Evolutionary conservation across 2,113 vertebrate genomes (phyloP).

Genomic region (Malurus alboscapulatus): DNA sequence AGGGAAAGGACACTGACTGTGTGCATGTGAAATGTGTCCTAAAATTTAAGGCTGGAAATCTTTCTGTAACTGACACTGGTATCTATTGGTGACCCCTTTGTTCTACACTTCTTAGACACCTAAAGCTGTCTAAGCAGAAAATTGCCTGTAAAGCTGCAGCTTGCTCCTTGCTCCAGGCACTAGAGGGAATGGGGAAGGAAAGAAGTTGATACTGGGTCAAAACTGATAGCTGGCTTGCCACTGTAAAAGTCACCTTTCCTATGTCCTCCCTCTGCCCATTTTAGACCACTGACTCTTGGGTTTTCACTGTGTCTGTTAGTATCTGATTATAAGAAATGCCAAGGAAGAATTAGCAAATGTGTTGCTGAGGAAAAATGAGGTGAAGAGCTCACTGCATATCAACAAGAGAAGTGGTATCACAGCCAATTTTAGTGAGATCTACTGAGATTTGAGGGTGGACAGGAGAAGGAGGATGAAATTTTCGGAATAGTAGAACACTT

Average conservation of each 20-base stretch:
- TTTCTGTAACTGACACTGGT: neutral
- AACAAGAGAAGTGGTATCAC: neutral
- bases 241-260: constrained; percentile 8
- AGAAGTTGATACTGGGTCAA: constrained; percentile 39
- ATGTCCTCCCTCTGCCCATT: neutral
- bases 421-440: constrained; percentile 22
- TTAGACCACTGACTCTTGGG: constrained; percentile 20
- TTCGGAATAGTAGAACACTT: neutral
- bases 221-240: constrained; percentile 20
- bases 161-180: constrained; percentile 32
- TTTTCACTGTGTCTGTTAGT: constrained; percentile 36
- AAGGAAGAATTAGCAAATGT: constrained; percentile 28
- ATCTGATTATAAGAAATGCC: constrained; percentile 56
- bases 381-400: neutral
- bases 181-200: neutral
- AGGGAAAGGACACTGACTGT: neutral
- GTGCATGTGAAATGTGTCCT: neutral
- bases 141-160: neutral
- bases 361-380: constrained; percentile 26
- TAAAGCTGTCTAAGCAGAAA: constrained; percentile 15
- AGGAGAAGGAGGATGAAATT: constrained; percentile 31
- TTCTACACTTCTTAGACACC: neutral
- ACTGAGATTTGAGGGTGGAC: constrained; percentile 27
- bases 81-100: neutral
- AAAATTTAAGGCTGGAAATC: neutral